Evolutionary conservation across 1,140 invertebrate species (phyloP).

Genomic region (Brachionus asplanchnoidis): DNA sequence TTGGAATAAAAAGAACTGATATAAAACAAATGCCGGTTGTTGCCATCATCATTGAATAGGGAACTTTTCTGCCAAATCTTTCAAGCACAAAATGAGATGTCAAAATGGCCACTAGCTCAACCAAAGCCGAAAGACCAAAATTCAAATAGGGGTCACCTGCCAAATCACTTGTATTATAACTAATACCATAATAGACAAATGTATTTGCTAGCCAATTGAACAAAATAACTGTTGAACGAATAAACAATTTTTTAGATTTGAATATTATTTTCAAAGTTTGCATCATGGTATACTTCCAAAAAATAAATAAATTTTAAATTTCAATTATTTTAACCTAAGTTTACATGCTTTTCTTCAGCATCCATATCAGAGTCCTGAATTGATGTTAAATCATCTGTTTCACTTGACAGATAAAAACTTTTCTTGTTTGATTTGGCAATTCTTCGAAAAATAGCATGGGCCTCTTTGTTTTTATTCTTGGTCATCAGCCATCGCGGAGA

Average conservation of each 20-base stretch:
- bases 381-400: background rate
- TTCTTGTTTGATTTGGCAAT: slow-evolving; percentile 33
- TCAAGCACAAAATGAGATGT: slow-evolving; percentile 42
- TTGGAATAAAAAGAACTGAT: slow-evolving; percentile 15
- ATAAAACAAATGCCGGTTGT: background rate
- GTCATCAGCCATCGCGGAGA: slow-evolving; percentile 32
- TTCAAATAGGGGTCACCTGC: slow-evolving; percentile 47
- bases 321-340: background rate
- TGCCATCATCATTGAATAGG: slow-evolving; percentile 8
- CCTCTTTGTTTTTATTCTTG: background rate
- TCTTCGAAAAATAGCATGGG: background rate
- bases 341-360: background rate
- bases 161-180: slow-evolving; percentile 44
- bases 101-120: slow-evolving; percentile 45
- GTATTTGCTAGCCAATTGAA: slow-evolving; percentile 45
- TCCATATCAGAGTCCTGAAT: background rate
- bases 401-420: background rate
- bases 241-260: slow-evolving; percentile 14
- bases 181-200: slow-evolving; percentile 47
- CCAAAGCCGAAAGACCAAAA: slow-evolving; percentile 45
- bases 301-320: background rate
- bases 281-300: background rate
- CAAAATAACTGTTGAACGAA: background rate
- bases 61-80: slow-evolving; percentile 33
- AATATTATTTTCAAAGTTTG: slow-evolving; percentile 34